These are phyloP conservation scores for Camelus bactrianus DNA, from an alignment of 2,113 vertebrate genomes.

Conservation along the genomic window DNA sequence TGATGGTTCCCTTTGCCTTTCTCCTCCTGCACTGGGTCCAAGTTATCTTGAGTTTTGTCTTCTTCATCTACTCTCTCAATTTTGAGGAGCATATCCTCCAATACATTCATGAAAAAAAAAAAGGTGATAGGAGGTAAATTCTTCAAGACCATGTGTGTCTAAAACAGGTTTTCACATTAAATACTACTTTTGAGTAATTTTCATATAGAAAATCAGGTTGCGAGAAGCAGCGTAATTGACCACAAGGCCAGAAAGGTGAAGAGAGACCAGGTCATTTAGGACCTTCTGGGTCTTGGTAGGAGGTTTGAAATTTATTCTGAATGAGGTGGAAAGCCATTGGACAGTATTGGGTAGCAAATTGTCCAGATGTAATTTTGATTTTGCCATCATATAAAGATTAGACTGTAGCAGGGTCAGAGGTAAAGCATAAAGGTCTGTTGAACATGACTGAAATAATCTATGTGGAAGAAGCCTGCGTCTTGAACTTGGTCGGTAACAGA, in stretches of 20 bases:
- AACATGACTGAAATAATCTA: not conserved
- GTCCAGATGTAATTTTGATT: not conserved
- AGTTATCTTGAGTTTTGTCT: not conserved
- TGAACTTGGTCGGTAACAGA: not conserved
- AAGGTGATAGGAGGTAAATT: not conserved
- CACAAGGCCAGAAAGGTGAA: not conserved
- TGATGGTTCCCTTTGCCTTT: not conserved
- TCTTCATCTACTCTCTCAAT: not conserved
- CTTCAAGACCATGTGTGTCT: not conserved
- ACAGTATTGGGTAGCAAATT: not conserved
- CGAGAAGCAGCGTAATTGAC: not conserved
- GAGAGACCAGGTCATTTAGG: not conserved
- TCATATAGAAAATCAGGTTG: not conserved
- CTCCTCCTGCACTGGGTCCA: not conserved
- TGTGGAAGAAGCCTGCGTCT: not conserved
- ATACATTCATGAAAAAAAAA: not conserved
- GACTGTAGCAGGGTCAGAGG: not conserved
- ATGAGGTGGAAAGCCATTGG: not conserved
- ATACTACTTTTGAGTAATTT: not conserved
- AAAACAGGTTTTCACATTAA: not conserved
- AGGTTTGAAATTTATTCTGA: not conserved
- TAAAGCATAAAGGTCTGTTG: not conserved
- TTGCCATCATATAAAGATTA: not conserved
- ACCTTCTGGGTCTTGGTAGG: not conserved
- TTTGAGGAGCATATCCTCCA: not conserved